phyloP scores from a whole-genome alignment of 2,888 invertebrate species.

The Callinectes sapidus region DNA sequence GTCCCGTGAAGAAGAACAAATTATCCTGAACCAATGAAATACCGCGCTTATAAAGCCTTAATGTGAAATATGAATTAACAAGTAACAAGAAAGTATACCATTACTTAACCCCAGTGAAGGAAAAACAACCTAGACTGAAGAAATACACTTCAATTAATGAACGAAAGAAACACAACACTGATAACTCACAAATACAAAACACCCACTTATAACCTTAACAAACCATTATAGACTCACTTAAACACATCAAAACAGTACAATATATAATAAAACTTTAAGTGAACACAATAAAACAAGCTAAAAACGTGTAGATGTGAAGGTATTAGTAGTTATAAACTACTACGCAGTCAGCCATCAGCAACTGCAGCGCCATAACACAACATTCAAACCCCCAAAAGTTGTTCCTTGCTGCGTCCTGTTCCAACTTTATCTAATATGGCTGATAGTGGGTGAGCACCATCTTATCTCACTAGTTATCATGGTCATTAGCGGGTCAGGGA shows the following conservation, averaged over 20 bases:
- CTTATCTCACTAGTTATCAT: background rate
- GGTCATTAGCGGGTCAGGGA: background rate
- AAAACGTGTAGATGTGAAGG: too few species aligned
- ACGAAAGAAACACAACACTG: too few species aligned
- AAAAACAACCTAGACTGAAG: background rate
- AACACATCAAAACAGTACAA: too few species aligned
- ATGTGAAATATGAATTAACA: background rate
- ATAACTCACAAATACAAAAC: too few species aligned
- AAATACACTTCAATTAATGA: too few species aligned
- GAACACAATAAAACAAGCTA: too few species aligned
- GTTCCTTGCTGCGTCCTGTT: background rate
- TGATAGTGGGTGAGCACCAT: background rate
- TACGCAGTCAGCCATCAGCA: background rate
- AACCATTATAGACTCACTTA: too few species aligned
- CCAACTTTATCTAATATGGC: conserved; percentile 3
- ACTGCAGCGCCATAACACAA: background rate
- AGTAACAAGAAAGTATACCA: background rate
- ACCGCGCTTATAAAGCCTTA: background rate
- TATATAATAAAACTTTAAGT: too few species aligned
- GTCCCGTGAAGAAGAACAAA: background rate
- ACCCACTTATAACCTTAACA: too few species aligned
- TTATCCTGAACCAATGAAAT: background rate
- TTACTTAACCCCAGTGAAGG: background rate
- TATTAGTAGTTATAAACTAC: background rate
- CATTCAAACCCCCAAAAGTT: background rate